A percentile compares a stretch with the other conserved stretches of the same genome.
These are phyloP conservation scores for Clarias platycephalus DNA, from an alignment of 2,797 vertebrate genomes.

Conservation along the genomic window DNA sequence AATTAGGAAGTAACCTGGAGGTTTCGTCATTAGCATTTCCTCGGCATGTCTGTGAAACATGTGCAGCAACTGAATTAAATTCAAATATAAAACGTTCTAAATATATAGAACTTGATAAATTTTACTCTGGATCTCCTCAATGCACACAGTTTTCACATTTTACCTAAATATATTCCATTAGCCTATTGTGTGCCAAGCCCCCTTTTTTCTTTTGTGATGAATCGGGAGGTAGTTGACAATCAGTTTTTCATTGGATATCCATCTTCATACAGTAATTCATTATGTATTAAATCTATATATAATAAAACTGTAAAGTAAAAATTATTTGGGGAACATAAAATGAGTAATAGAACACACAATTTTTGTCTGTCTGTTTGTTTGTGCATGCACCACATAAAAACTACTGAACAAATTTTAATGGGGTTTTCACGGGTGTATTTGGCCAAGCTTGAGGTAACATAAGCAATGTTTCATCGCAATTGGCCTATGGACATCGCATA, in stretches of 20 bases:
- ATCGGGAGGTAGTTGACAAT: neutral
- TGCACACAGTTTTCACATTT: neutral
- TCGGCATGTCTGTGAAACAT: slow-evolving; percentile 72
- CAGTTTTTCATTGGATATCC: neutral
- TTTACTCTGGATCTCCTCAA: neutral
- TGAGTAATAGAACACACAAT: too few species aligned
- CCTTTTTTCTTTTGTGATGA: slow-evolving; percentile 4
- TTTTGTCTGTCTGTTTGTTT: too few species aligned
- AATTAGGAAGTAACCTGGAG: slow-evolving; percentile 80
- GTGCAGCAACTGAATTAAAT: neutral
- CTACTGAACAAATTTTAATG: too few species aligned
- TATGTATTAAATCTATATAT: neutral
- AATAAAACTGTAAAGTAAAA: too few species aligned
- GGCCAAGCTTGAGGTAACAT: too few species aligned
- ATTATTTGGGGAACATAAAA: too few species aligned
- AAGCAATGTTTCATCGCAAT: too few species aligned
- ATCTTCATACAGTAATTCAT: neutral
- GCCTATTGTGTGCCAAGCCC: neutral
- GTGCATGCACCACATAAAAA: too few species aligned
- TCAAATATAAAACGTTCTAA: neutral
- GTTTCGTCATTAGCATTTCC: slow-evolving; percentile 70
- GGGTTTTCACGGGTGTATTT: too few species aligned
- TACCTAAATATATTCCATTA: neutral
- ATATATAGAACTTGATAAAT: neutral
- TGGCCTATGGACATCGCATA: too few species aligned